A percentile compares a stretch with the other conserved stretches of the same genome.
phyloP scores from a whole-genome alignment of 2,888 invertebrate genomes.

The Ennomos erosarius region DNA sequence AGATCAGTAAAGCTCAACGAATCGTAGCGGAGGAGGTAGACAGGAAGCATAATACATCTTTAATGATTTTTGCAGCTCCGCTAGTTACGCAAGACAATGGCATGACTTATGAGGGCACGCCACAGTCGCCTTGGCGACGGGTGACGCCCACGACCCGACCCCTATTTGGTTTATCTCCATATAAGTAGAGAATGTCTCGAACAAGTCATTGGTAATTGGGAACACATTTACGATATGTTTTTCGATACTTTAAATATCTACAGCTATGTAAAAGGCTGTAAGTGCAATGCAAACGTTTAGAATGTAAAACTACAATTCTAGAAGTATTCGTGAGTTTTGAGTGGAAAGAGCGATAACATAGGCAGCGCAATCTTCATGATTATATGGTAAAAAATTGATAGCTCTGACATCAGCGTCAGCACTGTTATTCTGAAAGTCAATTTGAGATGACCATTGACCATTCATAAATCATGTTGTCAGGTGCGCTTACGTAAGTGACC shows the following conservation, averaged over 20 bases:
- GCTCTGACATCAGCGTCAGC: conserved; percentile 32
- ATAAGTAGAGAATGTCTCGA: conserved; percentile 73
- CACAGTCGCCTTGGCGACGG: conserved; percentile 62
- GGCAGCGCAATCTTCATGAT: no score
- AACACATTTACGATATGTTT: conserved; percentile 66
- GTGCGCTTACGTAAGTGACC: conserved; percentile 51
- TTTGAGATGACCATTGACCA: conserved; percentile 25
- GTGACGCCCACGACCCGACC: conserved; percentile 70
- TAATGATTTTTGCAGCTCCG: conserved; percentile 60
- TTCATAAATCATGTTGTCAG: conserved; percentile 29
- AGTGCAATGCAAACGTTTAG: no score
- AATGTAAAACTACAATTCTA: neutral
- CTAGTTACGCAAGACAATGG: conserved; percentile 75
- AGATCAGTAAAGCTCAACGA: conserved; percentile 68
- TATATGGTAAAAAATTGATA: no score
- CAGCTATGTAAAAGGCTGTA: conserved; percentile 60
- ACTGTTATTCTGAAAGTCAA: conserved; percentile 25
- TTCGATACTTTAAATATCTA: conserved; percentile 59
- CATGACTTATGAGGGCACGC: conserved; percentile 59
- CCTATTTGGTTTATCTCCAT: conserved; percentile 73
- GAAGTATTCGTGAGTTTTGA: no score
- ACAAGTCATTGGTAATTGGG: conserved; percentile 44
- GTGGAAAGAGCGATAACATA: no score
- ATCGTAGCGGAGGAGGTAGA: conserved; percentile 60
- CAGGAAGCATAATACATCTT: conserved; percentile 73